These are phyloP conservation scores for Mormyrops attenuatus DNA, from an alignment of 2,797 vertebrate genomes.

Conservation along the genomic window DNA sequence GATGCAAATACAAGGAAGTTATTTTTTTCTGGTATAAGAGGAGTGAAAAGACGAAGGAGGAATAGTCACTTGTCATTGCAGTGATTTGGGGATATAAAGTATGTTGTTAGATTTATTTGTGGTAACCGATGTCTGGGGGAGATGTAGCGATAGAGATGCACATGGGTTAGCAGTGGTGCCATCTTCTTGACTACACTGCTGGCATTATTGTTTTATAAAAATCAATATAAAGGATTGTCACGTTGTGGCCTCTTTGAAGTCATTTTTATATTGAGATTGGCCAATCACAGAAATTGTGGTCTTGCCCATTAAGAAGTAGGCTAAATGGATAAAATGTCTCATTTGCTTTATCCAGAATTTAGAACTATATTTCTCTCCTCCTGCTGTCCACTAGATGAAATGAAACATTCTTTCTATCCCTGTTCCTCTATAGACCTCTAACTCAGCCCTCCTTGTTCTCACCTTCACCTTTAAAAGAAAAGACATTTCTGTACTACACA, in stretches of 20 bases:
- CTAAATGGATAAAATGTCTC: background rate
- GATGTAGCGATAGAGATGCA: background rate
- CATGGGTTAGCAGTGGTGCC: background rate
- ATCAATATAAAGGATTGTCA: background rate
- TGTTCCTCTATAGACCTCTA: background rate
- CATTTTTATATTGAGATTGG: background rate
- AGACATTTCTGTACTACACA: background rate
- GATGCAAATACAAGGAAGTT: constrained; percentile 36
- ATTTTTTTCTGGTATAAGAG: constrained; percentile 22
- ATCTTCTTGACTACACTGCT: background rate
- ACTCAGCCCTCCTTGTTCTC: constrained; percentile 14
- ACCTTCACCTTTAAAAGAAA: constrained; percentile 12
- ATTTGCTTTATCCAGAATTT: background rate
- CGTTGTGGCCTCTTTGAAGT: background rate
- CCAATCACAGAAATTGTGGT: background rate
- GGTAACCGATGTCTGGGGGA: background rate
- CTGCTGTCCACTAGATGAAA: background rate
- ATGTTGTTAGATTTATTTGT: background rate
- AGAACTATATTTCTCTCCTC: background rate
- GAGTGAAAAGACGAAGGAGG: constrained; percentile 27
- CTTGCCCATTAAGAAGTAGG: background rate
- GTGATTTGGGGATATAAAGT: background rate
- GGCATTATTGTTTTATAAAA: background rate
- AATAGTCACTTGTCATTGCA: constrained; percentile 3
- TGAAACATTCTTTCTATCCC: background rate